Evolutionary conservation across 2,888 invertebrate genomes (phyloP), one percentile per base, ranked within the genome.

Genomic region (Cepaea hortensis): DNA sequence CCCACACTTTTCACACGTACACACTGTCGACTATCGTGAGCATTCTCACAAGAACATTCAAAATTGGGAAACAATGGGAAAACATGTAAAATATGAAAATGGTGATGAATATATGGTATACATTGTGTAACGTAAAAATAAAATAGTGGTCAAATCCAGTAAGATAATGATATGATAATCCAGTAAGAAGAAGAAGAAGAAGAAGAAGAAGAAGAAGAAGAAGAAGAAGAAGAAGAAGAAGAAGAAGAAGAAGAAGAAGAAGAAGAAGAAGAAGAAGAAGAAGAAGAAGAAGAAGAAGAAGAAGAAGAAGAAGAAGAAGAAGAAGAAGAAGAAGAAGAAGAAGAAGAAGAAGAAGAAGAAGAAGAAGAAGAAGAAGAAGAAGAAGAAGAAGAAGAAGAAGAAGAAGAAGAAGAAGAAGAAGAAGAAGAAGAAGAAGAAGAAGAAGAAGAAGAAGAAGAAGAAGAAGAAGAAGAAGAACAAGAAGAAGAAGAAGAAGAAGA

Each of bases 321-420:
- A 20, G 81, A 62, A 20, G 81, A 62, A 61, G 81, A 62, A 81
- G 62, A 62, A 81, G 81, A 62, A 81, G 81, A 62, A 20, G 81
- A n/a, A 61, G n/a, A 62, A 61, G 81, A 62, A 61, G 81, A 62
- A 61, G 81, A 62, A 81, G 62, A 62, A 81, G 81, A 62, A 81
- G 62, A 62, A 81, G 81, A 62, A 61, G 81, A 23, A 20, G 62
- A 23, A 61, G 62, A 62, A 61, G 61, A 62, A 81, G n/a, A 62
- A 61, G 81, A 62, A 81, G 61, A 62, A 20, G 81, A 62, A 61
- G n/a, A 62, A 81, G 55, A 62, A 81, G 81, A 23, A 81, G 62
- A 62, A 61, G 81, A n/a, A n/a, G n/a, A n/a, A n/a, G n/a, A n/a
- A n/a, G n/a, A n/a, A n/a, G n/a, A n/a, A n/a, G n/a, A n/a, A n/a